Percentiles rank a stretch among this genome's conserved stretches.
phyloP scores from a whole-genome alignment of 2,888 invertebrate genomes.

The Drosophila picticornis region DNA sequence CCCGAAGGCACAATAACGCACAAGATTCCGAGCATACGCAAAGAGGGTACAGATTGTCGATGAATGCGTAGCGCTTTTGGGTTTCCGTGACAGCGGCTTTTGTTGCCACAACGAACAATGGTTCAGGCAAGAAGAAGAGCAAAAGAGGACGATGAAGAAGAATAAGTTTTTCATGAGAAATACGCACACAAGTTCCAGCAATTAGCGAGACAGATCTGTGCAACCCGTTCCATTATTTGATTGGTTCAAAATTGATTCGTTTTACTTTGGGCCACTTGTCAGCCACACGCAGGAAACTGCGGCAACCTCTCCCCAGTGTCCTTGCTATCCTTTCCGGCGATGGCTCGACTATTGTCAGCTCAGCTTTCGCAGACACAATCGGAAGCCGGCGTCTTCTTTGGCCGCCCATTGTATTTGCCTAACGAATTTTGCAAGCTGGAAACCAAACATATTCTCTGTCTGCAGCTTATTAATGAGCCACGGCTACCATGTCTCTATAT shows the following conservation, averaged over 20 bases:
- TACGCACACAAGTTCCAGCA: conserved; percentile 22
- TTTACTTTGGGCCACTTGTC: conserved; percentile 61
- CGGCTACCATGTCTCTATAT: background rate
- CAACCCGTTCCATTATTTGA: conserved; percentile 42
- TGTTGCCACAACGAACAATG: conserved; percentile 11
- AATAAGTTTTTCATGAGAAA: background rate
- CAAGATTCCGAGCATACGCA: background rate
- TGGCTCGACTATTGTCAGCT: conserved; percentile 6
- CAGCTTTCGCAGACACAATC: conserved; percentile 21
- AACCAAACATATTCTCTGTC: conserved; percentile 1
- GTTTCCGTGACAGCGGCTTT: conserved; percentile 38
- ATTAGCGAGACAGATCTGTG: conserved; percentile 51
- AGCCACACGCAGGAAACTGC: conserved; percentile 66
- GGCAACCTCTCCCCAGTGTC: conserved; percentile 38
- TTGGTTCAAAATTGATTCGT: conserved; percentile 59
- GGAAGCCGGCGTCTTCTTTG: conserved; percentile 27
- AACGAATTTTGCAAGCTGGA: conserved; percentile 50
- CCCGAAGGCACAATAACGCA: conserved; percentile 27
- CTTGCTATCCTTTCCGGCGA: conserved; percentile 28
- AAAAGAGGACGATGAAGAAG: background rate
- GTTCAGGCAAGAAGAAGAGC: conserved; percentile 7
- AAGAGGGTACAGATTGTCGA: conserved; percentile 28
- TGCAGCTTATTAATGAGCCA: conserved; percentile 46
- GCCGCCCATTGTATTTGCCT: conserved; percentile 58
- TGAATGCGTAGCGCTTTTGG: conserved; percentile 43